phyloP scores from a whole-genome alignment of 2,888 invertebrate species.

The Phorcus lineatus region DNA sequence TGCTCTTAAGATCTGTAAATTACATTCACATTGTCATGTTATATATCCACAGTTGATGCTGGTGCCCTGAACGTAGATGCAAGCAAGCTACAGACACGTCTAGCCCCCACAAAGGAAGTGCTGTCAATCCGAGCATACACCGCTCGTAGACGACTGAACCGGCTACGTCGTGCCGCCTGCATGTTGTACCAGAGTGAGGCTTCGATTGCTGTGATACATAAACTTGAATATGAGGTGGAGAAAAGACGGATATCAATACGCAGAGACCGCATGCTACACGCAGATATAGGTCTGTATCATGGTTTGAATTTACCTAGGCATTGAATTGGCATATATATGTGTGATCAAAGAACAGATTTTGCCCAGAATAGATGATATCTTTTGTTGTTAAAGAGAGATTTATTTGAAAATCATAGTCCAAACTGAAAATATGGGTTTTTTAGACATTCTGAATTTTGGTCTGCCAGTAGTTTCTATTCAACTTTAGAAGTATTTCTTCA shows the following conservation, averaged over 20 bases:
- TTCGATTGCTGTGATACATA: slow-evolving; percentile 82
- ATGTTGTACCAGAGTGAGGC: slow-evolving; percentile 81
- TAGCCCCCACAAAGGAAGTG: slow-evolving; percentile 74
- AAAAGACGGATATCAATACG: slow-evolving; percentile 85
- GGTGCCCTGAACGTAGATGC: slow-evolving; percentile 58
- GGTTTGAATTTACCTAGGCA: no score
- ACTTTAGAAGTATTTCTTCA: no score
- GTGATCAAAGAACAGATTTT: no score
- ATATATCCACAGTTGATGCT: slow-evolving; percentile 66
- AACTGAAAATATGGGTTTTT: no score
- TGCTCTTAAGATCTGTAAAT: no score
- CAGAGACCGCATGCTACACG: slow-evolving; percentile 86
- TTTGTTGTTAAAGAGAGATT: no score
- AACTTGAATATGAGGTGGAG: slow-evolving; percentile 84
- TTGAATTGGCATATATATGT: no score
- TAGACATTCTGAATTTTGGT: no score
- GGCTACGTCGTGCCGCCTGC: slow-evolving; percentile 77
- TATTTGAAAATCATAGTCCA: no score
- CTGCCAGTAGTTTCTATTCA: no score
- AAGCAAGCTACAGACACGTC: slow-evolving; percentile 37
- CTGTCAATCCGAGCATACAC: slow-evolving; percentile 74
- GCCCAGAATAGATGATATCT: no score
- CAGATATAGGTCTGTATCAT: slow-evolving; percentile 82
- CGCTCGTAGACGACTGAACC: slow-evolving; percentile 71
- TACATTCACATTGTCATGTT: background rate